These are phyloP conservation scores for Amblyornis subalaris DNA, from an alignment of 2,113 vertebrate genomes.

Conservation along the genomic window DNA sequence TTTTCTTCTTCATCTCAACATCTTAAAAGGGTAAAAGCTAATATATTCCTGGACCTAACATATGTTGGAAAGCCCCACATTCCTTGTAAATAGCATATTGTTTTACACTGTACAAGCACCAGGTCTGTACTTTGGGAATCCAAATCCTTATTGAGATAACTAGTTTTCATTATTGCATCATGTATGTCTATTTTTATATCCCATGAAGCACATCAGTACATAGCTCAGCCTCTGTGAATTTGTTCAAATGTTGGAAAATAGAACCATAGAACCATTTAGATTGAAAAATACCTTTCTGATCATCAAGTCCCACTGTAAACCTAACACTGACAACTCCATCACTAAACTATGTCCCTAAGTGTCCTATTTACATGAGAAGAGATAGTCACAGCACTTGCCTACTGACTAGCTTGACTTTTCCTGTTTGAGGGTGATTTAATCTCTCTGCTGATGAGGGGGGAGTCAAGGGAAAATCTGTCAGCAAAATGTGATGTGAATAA, in stretches of 20 bases:
- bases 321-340: not conserved
- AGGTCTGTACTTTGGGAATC: not conserved
- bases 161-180: not conserved
- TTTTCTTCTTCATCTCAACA: not conserved
- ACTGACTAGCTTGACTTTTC: not conserved
- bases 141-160: not conserved
- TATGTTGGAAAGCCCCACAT: not conserved
- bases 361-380: not conserved
- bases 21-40: not conserved
- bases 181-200: not conserved
- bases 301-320: not conserved
- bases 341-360: not conserved
- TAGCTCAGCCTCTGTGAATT: not conserved
- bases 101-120: not conserved
- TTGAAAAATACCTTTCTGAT: not conserved
- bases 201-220: not conserved
- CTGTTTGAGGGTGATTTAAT: not conserved
- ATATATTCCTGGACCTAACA: not conserved
- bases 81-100: not conserved
- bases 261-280: not conserved
- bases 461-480: not conserved
- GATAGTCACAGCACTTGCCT: not conserved
- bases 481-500: not conserved
- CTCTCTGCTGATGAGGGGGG: not conserved
- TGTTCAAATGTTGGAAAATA: not conserved